phyloP scores from a whole-genome alignment of 1,140 invertebrate genomes.

The Coptotermes formosanus region DNA sequence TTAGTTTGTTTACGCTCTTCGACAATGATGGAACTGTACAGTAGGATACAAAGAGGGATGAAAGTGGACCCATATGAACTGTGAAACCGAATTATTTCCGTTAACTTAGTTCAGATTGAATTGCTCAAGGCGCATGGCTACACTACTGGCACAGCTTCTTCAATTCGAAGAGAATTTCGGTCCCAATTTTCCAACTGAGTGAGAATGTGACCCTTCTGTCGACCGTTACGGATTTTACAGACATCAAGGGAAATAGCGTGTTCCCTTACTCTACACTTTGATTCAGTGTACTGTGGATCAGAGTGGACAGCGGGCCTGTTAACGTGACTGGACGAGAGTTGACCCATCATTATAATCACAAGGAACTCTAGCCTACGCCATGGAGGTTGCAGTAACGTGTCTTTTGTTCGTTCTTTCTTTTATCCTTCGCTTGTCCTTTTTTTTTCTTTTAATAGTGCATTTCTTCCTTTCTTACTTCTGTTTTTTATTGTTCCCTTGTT shows the following conservation, averaged over 20 bases:
- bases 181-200: constrained; percentile 1
- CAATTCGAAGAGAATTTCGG: constrained; percentile 1
- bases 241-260: background rate
- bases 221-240: background rate
- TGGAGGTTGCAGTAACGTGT: background rate
- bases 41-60: background rate
- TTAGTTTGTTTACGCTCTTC: too few relatives aligned
- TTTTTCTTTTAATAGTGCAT: background rate
- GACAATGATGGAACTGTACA: too few relatives aligned
- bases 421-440: background rate
- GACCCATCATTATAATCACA: too few relatives aligned
- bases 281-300: background rate
- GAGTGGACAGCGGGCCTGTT: background rate
- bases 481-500: background rate
- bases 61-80: background rate
- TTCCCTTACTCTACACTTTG: background rate
- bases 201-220: background rate
- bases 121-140: background rate
- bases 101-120: background rate
- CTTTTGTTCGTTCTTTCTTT: background rate
- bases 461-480: background rate
- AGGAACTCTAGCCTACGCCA: too few relatives aligned
- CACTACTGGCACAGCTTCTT: background rate
- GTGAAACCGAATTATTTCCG: background rate
- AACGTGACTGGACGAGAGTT: background rate